Conservation (phyloP, 2,797 vertebrate species). For the Hyperoplus lanceolatus region DNA sequence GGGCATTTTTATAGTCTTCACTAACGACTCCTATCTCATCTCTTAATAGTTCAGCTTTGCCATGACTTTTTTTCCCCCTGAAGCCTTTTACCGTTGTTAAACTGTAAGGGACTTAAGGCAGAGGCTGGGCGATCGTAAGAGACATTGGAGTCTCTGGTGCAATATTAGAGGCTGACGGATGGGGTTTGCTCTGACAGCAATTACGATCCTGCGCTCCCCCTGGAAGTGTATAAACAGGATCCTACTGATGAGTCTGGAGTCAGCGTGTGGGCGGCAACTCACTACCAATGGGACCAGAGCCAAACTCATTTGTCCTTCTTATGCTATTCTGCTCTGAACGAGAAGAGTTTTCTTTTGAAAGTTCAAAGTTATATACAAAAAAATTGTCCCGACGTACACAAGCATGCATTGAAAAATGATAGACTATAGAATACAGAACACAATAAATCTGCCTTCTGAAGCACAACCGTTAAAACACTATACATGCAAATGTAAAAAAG, state of each 20-base stretch:
- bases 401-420: background rate
- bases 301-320: slow-evolving; percentile 15
- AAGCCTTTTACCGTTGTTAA: slow-evolving; percentile 15
- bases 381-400: background rate
- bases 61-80: background rate
- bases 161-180: slow-evolving; percentile 58
- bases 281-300: slow-evolving; percentile 49
- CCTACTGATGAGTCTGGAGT: slow-evolving; percentile 67
- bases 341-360: too few relatives aligned
- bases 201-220: slow-evolving; percentile 57
- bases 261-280: slow-evolving; percentile 55
- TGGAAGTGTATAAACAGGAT: slow-evolving; percentile 63
- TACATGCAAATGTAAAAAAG: too few relatives aligned
- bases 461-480: too few relatives aligned
- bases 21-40: slow-evolving; percentile 12
- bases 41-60: background rate
- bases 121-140: slow-evolving; percentile 21
- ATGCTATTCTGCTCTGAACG: slow-evolving; percentile 34
- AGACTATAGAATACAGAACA: background rate
- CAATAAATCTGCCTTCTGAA: background rate
- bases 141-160: slow-evolving; percentile 31
- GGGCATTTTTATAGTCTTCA: background rate
- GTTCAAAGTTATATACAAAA: background rate
- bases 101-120: slow-evolving; percentile 6
- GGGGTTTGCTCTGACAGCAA: slow-evolving; percentile 66